A percentile compares a stretch with the other conserved stretches of the same genome.
Evolutionary conservation across 2,888 invertebrate species (phyloP).

Genomic region (Callosobruchus maculatus): DNA sequence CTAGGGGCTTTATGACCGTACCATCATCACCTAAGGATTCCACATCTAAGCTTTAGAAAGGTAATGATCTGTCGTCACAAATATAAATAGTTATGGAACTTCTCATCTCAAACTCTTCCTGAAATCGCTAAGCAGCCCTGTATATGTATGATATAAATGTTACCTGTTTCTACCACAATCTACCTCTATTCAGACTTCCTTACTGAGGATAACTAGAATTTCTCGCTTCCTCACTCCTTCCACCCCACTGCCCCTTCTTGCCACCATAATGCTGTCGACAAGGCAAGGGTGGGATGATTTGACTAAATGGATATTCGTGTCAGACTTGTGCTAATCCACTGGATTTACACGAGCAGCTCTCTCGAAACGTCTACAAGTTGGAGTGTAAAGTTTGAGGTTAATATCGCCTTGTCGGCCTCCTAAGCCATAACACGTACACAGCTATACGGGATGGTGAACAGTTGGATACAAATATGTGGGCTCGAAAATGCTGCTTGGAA

Average conservation of each 20-base stretch:
- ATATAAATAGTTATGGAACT: too few species aligned
- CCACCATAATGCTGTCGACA: background rate
- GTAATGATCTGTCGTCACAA: too few species aligned
- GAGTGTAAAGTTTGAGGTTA: background rate
- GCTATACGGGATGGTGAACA: background rate
- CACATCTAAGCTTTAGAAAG: too few species aligned
- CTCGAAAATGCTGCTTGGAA: too few species aligned
- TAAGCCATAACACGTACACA: background rate
- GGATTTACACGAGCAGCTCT: background rate
- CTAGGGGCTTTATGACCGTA: too few species aligned
- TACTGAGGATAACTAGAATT: background rate
- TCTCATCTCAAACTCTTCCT: too few species aligned
- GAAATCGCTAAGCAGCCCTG: too few species aligned
- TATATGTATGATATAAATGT: background rate
- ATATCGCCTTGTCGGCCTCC: background rate
- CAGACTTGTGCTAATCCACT: background rate
- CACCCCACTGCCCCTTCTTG: background rate
- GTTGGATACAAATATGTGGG: too few species aligned
- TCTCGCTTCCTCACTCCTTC: background rate
- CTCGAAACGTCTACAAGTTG: background rate
- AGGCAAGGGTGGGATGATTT: background rate
- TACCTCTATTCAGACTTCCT: background rate
- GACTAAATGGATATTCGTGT: background rate
- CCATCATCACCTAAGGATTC: too few species aligned
- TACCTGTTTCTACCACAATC: background rate